Evolutionary conservation across 2,888 invertebrate species (phyloP).

Genomic region (Lumbricus terrestris): DNA sequence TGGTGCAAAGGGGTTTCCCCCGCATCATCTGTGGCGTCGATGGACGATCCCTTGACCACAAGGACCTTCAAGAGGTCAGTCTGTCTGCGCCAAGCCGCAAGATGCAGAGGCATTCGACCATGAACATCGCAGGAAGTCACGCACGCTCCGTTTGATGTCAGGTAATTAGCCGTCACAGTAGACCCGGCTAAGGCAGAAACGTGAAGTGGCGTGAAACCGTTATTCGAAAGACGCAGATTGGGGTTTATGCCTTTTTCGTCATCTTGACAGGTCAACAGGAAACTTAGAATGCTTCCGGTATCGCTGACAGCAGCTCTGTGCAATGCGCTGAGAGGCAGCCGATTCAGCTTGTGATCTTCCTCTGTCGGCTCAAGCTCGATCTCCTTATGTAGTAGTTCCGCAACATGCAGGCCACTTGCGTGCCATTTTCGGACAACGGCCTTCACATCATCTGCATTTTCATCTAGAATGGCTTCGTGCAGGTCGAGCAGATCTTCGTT

Average conservation of each 20-base stretch:
- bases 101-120: constrained; percentile 31
- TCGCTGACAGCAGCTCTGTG: constrained; percentile 34
- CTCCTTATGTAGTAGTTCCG: constrained; percentile 24
- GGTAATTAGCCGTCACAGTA: constrained; percentile 32
- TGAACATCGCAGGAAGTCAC: not conserved
- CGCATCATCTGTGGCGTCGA: constrained; percentile 21
- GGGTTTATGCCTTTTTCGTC: constrained; percentile 22
- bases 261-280: constrained; percentile 20
- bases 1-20: constrained; percentile 32
- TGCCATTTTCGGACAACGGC: constrained; percentile 23
- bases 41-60: constrained; percentile 29
- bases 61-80: constrained; percentile 30
- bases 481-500: constrained; percentile 31
- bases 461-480: constrained; percentile 36
- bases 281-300: constrained; percentile 26
- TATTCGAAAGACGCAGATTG: constrained; percentile 25
- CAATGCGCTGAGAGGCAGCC: constrained; percentile 27
- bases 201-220: constrained; percentile 32
- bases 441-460: constrained; percentile 33
- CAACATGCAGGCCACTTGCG: not conserved
- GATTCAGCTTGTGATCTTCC: constrained; percentile 27
- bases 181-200: constrained; percentile 30
- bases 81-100: constrained; percentile 27
- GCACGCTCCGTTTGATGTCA: constrained; percentile 33
- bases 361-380: constrained; percentile 26